phyloP scores from a whole-genome alignment of 2,888 invertebrate species.

The Leucophenga maculata region DNA sequence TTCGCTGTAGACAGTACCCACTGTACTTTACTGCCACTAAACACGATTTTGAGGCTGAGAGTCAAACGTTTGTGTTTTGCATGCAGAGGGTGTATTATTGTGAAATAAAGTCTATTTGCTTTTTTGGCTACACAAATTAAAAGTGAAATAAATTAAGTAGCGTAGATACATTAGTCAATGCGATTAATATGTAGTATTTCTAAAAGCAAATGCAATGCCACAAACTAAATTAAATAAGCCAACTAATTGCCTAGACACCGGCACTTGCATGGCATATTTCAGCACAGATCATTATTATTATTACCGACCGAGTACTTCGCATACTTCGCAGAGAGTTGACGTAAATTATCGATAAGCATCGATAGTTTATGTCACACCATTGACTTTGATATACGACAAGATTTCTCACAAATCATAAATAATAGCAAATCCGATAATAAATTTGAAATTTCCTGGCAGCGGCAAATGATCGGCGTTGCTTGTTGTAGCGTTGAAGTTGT shows the following conservation, averaged over 20 bases:
- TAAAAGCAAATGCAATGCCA: too few relatives aligned
- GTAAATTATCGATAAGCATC: slow-evolving; percentile 69
- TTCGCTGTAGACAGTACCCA: not conserved
- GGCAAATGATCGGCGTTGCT: slow-evolving; percentile 58
- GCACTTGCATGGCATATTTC: too few relatives aligned
- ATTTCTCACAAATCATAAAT: slow-evolving; percentile 70
- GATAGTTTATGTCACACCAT: slow-evolving; percentile 66
- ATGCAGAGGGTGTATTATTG: slow-evolving; percentile 50
- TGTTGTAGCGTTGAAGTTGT: slow-evolving; percentile 31
- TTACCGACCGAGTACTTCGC: too few relatives aligned
- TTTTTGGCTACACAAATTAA: too few relatives aligned
- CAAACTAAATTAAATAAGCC: too few relatives aligned
- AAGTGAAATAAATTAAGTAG: too few relatives aligned
- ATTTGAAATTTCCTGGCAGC: slow-evolving; percentile 69
- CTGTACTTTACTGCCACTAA: slow-evolving; percentile 28
- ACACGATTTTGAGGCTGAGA: slow-evolving; percentile 45
- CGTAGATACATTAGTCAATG: too few relatives aligned
- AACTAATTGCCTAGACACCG: too few relatives aligned
- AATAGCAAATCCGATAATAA: slow-evolving; percentile 71
- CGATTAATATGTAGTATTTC: too few relatives aligned
- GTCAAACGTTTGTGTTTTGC: slow-evolving; percentile 50
- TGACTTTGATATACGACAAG: slow-evolving; percentile 69
- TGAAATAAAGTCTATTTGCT: slow-evolving; percentile 36
- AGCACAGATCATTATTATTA: slow-evolving; percentile 35
- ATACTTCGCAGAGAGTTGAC: slow-evolving; percentile 58